A percentile compares a stretch with the other conserved stretches of the same genome.
These are phyloP conservation scores for Ophraella communa DNA, from an alignment of 2,888 invertebrate species.

Conservation along the genomic window DNA sequence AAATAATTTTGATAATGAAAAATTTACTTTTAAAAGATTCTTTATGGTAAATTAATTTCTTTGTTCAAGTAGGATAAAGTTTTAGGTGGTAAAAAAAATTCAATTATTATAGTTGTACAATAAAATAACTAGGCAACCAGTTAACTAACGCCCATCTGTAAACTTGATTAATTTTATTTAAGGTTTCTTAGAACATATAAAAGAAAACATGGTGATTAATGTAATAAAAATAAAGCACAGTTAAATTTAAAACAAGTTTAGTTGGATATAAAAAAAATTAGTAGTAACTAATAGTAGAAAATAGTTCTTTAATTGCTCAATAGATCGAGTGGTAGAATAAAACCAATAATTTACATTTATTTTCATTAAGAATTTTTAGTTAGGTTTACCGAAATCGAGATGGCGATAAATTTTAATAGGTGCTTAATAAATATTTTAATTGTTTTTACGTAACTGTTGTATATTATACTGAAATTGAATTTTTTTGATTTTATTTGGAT, in stretches of 20 bases:
- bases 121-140: too few relatives aligned
- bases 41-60: too few relatives aligned
- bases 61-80: too few relatives aligned
- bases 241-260: background rate
- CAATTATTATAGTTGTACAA: too few relatives aligned
- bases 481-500: too few relatives aligned
- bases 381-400: background rate
- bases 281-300: too few relatives aligned
- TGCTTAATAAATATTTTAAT: too few relatives aligned
- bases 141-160: background rate
- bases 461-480: too few relatives aligned
- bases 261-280: background rate
- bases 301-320: constrained; percentile 11
- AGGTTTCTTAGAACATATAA: background rate
- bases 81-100: too few relatives aligned
- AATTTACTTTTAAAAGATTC: too few relatives aligned
- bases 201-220: constrained; percentile 5
- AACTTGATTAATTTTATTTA: background rate
- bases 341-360: constrained; percentile 4
- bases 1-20: too few relatives aligned
- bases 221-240: constrained; percentile 1
- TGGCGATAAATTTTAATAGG: background rate
- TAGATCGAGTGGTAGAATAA: constrained; percentile 9
- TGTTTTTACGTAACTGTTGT: too few relatives aligned
- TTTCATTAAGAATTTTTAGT: background rate